Evolutionary conservation across 1,140 invertebrate genomes (phyloP).

Genomic region (Leguminivora glycinivorella): DNA sequence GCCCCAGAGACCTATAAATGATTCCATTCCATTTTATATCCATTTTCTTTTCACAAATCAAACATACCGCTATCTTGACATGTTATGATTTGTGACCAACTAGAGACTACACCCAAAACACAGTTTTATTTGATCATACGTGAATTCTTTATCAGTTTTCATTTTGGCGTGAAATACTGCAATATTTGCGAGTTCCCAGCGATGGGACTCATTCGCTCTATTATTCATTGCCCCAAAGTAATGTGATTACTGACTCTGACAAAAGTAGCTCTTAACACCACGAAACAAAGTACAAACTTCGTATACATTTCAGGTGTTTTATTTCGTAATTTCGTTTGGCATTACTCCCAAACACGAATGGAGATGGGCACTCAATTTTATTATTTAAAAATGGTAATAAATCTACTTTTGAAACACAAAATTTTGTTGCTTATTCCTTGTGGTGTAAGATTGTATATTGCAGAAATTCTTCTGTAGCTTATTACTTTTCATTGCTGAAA

Average conservation of each 20-base stretch:
- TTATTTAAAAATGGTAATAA: background rate
- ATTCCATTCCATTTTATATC: too few relatives aligned
- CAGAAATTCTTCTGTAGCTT: background rate
- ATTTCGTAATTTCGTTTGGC: slow-evolving; percentile 3
- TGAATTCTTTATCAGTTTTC: background rate
- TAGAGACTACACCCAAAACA: background rate
- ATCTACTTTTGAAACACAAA: background rate
- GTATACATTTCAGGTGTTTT: background rate
- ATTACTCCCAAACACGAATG: background rate
- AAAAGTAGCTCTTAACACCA: background rate
- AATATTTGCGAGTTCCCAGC: slow-evolving; percentile 7
- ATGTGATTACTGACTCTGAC: background rate
- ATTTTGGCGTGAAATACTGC: background rate
- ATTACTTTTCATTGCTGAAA: background rate
- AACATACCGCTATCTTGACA: too few relatives aligned
- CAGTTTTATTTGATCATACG: background rate
- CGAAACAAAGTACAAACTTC: background rate
- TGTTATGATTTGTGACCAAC: too few relatives aligned
- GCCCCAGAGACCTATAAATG: too few relatives aligned
- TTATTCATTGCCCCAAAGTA: background rate
- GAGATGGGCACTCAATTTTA: background rate
- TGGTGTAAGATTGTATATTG: background rate
- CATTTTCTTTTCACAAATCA: too few relatives aligned
- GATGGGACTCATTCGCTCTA: background rate
- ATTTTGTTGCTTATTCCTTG: background rate